A percentile compares a stretch with the other conserved stretches of the same genome.
phyloP scores from a whole-genome alignment of 1,140 invertebrate genomes.

The Leptonema lineaticorne region DNA sequence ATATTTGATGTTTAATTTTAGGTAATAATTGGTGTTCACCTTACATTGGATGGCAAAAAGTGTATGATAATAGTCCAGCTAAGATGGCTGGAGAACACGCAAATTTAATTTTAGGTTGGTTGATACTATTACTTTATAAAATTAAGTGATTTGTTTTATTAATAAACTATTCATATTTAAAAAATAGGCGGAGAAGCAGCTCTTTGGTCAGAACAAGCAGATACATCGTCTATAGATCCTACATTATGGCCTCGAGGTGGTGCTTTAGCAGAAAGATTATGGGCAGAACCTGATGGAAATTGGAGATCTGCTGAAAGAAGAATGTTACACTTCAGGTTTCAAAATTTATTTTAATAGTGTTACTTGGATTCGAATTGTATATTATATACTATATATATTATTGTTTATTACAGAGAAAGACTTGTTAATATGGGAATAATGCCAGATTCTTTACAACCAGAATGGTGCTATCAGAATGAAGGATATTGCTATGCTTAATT shows the following conservation, averaged over 20 bases:
- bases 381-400: neutral
- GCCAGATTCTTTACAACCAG: constrained; percentile 72
- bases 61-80: constrained; percentile 74
- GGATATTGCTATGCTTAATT: constrained; percentile 57
- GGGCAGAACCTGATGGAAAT: constrained; percentile 62
- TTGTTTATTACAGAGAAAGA: constrained; percentile 60
- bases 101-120: constrained; percentile 58
- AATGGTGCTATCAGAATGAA: constrained; percentile 82
- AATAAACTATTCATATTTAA: neutral
- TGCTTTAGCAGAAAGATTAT: constrained; percentile 78
- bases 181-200: constrained; percentile 71
- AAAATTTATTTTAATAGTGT: neutral
- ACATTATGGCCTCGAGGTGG: constrained; percentile 78
- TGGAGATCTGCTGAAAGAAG: constrained; percentile 69
- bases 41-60: constrained; percentile 85
- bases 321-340: constrained; percentile 58
- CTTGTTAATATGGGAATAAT: constrained; percentile 66
- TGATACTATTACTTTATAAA: constrained; percentile 18
- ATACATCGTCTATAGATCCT: constrained; percentile 63
- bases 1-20: constrained; percentile 41
- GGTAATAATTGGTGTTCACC: constrained; percentile 85
- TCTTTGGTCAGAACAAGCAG: constrained; percentile 80
- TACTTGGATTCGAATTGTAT: neutral
- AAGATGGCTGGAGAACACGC: constrained; percentile 58
- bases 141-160: constrained; percentile 8